Evolutionary conservation across 2,888 invertebrate species (phyloP).

Genomic region (Eristalinus aeneus): DNA sequence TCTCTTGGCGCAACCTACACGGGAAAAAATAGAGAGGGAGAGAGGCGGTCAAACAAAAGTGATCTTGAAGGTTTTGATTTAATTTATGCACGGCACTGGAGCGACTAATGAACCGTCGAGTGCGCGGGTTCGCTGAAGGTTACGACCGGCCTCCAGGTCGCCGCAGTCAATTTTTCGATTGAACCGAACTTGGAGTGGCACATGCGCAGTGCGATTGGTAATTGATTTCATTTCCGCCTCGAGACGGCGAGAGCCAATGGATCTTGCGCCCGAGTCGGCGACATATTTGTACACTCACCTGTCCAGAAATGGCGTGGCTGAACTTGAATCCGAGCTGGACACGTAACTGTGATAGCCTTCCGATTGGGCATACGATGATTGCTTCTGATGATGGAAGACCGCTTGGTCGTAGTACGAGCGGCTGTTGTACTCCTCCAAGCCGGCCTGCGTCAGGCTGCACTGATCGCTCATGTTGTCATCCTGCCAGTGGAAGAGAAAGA

Average conservation of each 20-base stretch:
- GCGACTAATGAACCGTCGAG: constrained; percentile 35
- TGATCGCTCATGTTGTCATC: constrained; percentile 79
- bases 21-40: not conserved
- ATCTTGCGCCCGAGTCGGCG: constrained; percentile 3
- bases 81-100: constrained; percentile 24
- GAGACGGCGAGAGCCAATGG: constrained; percentile 14
- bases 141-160: not conserved
- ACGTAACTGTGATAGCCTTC: constrained; percentile 92
- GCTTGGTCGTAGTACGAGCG: constrained; percentile 84
- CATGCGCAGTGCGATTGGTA: constrained; percentile 33
- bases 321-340: constrained; percentile 88
- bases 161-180: constrained; percentile 1
- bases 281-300: constrained; percentile 80
- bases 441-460: constrained; percentile 84
- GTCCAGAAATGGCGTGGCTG: constrained; percentile 89
- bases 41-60: constrained; percentile 15
- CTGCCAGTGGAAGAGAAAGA: constrained; percentile 73
- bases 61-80: constrained; percentile 6
- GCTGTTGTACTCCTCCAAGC: constrained; percentile 87
- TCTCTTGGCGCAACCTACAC: constrained; percentile 80
- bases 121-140: constrained; percentile 20
- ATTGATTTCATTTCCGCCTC: constrained; percentile 68
- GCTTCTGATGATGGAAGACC: constrained; percentile 85
- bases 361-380: constrained; percentile 89
- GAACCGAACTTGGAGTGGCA: constrained; percentile 28